Conservation (phyloP, 64 coral and sea anemone species). For the Porites lutea region DNA sequence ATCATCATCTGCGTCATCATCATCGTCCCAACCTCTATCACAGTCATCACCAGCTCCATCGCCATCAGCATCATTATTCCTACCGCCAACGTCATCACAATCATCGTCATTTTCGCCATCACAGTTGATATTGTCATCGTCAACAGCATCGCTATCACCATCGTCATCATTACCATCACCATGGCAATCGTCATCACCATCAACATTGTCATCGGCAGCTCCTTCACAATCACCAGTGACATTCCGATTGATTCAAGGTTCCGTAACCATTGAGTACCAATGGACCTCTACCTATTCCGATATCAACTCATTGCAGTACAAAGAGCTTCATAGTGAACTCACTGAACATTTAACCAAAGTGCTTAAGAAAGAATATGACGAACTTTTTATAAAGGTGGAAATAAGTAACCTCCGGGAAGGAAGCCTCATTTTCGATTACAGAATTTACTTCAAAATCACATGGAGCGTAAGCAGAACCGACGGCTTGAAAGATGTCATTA, state of each 20-base stretch:
- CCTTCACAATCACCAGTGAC: background rate
- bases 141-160: background rate
- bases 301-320: background rate
- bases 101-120: background rate
- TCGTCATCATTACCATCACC: background rate
- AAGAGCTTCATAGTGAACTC: background rate
- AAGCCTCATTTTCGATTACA: conserved; percentile 27
- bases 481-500: background rate
- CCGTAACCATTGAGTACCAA: background rate
- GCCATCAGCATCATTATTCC: background rate
- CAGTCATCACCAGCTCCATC: background rate
- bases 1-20: background rate
- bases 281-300: background rate
- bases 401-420: background rate
- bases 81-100: background rate
- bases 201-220: background rate
- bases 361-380: background rate
- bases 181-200: background rate
- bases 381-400: background rate
- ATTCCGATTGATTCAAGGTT: background rate
- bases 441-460: background rate
- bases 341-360: background rate
- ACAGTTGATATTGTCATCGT: background rate
- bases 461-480: background rate
- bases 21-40: background rate